Base-by-base conservation (phyloP, 2,113 vertebrate genomes). In the Sula dactylatra region DNA sequence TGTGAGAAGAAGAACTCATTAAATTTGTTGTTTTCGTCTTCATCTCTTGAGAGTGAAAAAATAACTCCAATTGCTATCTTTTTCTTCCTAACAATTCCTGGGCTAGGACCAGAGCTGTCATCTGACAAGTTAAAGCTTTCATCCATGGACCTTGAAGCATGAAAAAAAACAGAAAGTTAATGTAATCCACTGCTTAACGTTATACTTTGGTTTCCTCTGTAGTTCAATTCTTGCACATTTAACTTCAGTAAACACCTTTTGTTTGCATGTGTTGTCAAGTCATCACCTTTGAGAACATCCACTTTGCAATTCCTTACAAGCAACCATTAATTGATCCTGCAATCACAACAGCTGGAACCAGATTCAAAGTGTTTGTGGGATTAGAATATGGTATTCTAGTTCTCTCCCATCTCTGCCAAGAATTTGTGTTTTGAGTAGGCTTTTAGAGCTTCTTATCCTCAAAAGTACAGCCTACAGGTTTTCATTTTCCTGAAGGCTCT, bases 1-100 rank as follows among this genome's bases (percentile, higher is more conserved):
- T 99, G 99, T 61, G 99, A 99, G 98, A 99, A 99, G 97, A 99
- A 99, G 98, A 99, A 99, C 88, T 99, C 99, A 71, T 99, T 99
- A 97, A 99, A 99, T 97, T 99, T 99, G 97, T 93, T 98, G 97
- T 99, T 99, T 98, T 99, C 99, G 90, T 99, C 99, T 76, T 99
- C 97, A 82, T 99, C 98, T 91, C 98, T 97, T 13, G 99, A 99
- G 90, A 99, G 98, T 70, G 98, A 98, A 97, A 99, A 99, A 94
- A 99, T 99, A 82, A 99, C 99, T 5, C 99, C 99, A 78, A 99
- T 99, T 62, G 99, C 99, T 79, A 99, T 99, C 97, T 99, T 99
- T 94, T 99, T 99, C 98, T 99, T 99, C 91, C 99, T 98, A 50
- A 98, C 98, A 88, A 99, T 98, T 56, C 99, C 99, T 29, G 99